Evolutionary conservation across 2,797 vertebrate genomes (phyloP).

Genomic region (Xerus rutilus): DNA sequence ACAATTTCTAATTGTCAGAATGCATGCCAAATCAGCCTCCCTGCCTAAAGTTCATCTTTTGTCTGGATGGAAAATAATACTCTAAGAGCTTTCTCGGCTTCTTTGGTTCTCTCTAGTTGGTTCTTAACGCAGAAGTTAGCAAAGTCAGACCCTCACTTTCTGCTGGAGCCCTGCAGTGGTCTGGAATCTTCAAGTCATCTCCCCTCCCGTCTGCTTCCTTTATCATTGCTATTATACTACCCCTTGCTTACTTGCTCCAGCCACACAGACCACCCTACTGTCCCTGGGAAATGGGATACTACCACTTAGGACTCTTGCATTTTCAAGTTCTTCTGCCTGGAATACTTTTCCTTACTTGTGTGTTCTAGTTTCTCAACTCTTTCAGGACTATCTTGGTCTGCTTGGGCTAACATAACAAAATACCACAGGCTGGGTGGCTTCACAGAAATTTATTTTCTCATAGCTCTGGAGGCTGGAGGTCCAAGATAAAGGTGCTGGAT

Average conservation of each 20-base stretch:
- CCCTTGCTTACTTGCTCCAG: background rate
- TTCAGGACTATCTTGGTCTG: background rate
- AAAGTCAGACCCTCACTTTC: background rate
- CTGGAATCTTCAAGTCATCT: background rate
- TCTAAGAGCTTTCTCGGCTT: background rate
- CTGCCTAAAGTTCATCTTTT: background rate
- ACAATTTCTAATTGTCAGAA: background rate
- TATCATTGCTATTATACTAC: background rate
- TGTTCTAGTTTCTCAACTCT: background rate
- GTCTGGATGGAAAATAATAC: background rate
- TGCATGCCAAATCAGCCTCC: background rate
- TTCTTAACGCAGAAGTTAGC: background rate
- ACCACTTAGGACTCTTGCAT: background rate
- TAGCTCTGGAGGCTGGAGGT: background rate
- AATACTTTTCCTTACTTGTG: background rate
- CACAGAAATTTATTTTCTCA: background rate
- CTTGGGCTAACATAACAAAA: background rate
- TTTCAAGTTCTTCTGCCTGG: background rate
- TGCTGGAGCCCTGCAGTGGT: background rate
- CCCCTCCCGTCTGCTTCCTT: background rate
- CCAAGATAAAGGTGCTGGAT: background rate
- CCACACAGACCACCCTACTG: background rate
- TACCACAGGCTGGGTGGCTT: background rate
- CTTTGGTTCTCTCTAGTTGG: background rate
- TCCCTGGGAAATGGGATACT: background rate